These are phyloP conservation scores for Arge pagana DNA, from an alignment of 2,888 invertebrate genomes.

Conservation along the genomic window DNA sequence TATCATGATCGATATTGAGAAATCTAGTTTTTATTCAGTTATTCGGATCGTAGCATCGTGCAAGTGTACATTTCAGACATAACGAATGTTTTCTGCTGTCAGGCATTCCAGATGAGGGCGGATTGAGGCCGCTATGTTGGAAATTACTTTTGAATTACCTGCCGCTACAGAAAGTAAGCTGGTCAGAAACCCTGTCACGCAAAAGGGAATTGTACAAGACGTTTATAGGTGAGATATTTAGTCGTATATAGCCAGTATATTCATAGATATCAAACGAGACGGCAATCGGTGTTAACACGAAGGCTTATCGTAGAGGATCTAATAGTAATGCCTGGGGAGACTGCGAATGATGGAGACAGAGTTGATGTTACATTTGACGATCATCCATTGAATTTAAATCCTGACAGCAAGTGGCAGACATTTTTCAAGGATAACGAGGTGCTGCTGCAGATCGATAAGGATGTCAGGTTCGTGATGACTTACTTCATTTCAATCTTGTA, in stretches of 20 bases:
- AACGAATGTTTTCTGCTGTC: constrained; percentile 1
- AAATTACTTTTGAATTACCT: constrained; percentile 86
- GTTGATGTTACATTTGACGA: constrained; percentile 69
- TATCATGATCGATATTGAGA: background rate
- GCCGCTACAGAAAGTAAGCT: constrained; percentile 69
- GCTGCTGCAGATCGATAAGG: constrained; percentile 95
- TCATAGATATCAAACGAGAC: background rate
- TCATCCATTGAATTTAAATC: constrained; percentile 94
- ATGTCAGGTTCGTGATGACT: constrained; percentile 68
- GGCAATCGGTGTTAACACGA: background rate
- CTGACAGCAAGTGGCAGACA: constrained; percentile 93
- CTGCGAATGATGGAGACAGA: constrained; percentile 61
- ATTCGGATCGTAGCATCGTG: background rate
- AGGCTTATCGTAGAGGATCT: constrained; percentile 72
- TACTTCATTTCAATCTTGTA: background rate
- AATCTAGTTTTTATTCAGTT: background rate
- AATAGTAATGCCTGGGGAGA: constrained; percentile 79
- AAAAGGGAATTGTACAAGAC: constrained; percentile 82
- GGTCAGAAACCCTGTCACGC: constrained; percentile 71
- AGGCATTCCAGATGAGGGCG: constrained; percentile 90
- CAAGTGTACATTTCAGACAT: background rate
- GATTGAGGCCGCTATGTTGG: constrained; percentile 85
- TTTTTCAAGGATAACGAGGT: constrained; percentile 98
- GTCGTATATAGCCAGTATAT: background rate
- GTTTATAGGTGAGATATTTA: constrained; percentile 70